These are phyloP conservation scores for Marmota monax DNA, from an alignment of 2,113 vertebrate genomes.

Conservation along the genomic window DNA sequence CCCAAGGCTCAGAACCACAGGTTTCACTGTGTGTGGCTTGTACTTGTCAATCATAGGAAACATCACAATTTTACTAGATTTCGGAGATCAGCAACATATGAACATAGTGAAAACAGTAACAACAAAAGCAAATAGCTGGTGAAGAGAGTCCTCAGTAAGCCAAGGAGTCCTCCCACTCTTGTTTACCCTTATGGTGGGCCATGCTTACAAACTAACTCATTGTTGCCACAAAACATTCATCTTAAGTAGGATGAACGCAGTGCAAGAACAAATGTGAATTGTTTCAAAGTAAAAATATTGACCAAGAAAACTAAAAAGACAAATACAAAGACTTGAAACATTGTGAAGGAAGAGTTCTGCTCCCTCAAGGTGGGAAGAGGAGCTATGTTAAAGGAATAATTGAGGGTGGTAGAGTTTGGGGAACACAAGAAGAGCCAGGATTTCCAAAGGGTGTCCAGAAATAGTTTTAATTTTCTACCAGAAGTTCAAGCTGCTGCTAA, in stretches of 20 bases:
- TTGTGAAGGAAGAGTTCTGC: neutral
- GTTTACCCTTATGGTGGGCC: neutral
- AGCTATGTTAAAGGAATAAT: conserved; percentile 48
- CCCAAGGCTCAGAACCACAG: neutral
- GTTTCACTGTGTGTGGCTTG: conserved; percentile 41
- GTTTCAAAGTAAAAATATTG: conserved; percentile 65
- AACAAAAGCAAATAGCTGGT: conserved; percentile 23
- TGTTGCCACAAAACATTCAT: conserved; percentile 38
- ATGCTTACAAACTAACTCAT: conserved; percentile 6
- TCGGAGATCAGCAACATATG: conserved; percentile 38
- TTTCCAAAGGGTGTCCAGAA: neutral
- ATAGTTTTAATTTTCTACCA: neutral
- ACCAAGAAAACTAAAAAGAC: conserved; percentile 40
- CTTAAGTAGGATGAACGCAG: conserved; percentile 12
- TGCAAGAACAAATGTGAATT: conserved; percentile 51
- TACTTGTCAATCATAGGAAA: conserved; percentile 30
- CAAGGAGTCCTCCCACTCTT: conserved; percentile 25
- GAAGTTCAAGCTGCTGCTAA: neutral
- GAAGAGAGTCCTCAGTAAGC: conserved; percentile 34
- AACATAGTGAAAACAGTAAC: neutral
- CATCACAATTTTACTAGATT: conserved; percentile 51
- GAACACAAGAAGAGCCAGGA: neutral
- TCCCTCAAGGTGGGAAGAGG: neutral
- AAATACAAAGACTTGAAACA: conserved; percentile 19
- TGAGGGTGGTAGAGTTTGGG: neutral